Evolutionary conservation across 2,888 invertebrate species (phyloP), one percentile per base, ranked within the genome.

Genomic region (Cenopis cana): DNA sequence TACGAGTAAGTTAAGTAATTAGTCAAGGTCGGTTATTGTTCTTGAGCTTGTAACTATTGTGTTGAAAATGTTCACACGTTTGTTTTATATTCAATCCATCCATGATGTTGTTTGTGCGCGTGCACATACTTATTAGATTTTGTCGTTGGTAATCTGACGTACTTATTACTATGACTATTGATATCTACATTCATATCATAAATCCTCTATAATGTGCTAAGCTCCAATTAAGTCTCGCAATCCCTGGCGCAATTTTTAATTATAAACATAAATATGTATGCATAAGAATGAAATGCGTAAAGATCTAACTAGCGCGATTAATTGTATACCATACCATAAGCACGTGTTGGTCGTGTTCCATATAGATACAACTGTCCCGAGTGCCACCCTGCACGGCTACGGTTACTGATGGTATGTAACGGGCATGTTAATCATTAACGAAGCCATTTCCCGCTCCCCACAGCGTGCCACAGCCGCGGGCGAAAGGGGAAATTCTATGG

Each of bases 401-500:
- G n/a, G 57, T 49, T 60, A 60, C 60, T 46, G 46, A 46, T 46
- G 24, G 41, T 41, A 41, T 59, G 59, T 68, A 59, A 54, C 60
- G 68, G 68, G 38, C 50, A 57, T 69, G 64, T 57, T 64, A 69
- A 69, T 69, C 64, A 69, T 69, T 65, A 69, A 64, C 64, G 69
- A 64, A n/a, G 69, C 64, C 41, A 57, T 64, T 52, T 56, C 24
- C 56, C 69, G 50, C 64, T 52, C 69, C 57, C 69, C 29, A 55
- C 55, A 38, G 62, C 69, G 50, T 62, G 50, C 69, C 29, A 55
- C 55, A 38, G 62, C 69, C 64, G 46, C 38, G 56, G 57, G 57
- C 29, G 57, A 17, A 50, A 65, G 64, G 69, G 64, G 57, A 52
- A 29, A 14, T 18, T 61, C 41, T 46, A 65, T 65, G 29, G 41